A percentile compares a stretch with the other conserved stretches of the same genome.
Conservation (phyloP, 2,888 invertebrate species). For the Scaptomyza parva region DNA sequence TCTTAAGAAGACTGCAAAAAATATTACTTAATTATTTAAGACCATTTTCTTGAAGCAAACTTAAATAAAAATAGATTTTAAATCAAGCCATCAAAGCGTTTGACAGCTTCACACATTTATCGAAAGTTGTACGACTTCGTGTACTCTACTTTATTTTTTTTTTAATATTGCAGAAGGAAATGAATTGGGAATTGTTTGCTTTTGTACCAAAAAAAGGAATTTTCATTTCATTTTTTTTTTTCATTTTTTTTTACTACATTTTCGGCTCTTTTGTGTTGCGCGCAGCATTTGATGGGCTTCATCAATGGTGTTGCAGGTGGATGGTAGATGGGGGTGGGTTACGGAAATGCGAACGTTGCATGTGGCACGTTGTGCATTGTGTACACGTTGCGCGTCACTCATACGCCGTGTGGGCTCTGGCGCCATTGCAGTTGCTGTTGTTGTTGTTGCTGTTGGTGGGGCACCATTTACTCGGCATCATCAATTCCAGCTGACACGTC, state of each 20-base stretch:
- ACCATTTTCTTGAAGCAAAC: too few species aligned
- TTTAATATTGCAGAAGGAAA: background rate
- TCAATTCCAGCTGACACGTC: constrained; percentile 83
- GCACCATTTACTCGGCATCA: constrained; percentile 72
- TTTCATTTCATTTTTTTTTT: too few species aligned
- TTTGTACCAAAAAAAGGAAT: constrained; percentile 3
- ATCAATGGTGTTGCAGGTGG: constrained; percentile 3
- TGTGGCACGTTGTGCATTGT: constrained; percentile 56
- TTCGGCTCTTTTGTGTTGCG: constrained; percentile 5
- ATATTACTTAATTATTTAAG: too few species aligned
- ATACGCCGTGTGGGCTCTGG: constrained; percentile 63
- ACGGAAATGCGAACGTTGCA: constrained; percentile 32
- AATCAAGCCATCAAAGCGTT: background rate
- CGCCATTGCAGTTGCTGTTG: constrained; percentile 54
- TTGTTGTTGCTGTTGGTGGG: constrained; percentile 62
- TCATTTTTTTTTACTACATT: background rate
- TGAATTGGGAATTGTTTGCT: constrained; percentile 12
- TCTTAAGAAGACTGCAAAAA: too few species aligned
- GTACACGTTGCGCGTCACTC: constrained; percentile 67
- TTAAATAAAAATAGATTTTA: background rate
- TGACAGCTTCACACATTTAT: background rate
- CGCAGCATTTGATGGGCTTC: constrained; percentile 24
- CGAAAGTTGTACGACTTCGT: background rate
- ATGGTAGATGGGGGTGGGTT: too few species aligned
- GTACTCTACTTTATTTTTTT: background rate